These are phyloP conservation scores for Syngnathus typhle DNA, from an alignment of 2,113 vertebrate species.

Conservation along the genomic window DNA sequence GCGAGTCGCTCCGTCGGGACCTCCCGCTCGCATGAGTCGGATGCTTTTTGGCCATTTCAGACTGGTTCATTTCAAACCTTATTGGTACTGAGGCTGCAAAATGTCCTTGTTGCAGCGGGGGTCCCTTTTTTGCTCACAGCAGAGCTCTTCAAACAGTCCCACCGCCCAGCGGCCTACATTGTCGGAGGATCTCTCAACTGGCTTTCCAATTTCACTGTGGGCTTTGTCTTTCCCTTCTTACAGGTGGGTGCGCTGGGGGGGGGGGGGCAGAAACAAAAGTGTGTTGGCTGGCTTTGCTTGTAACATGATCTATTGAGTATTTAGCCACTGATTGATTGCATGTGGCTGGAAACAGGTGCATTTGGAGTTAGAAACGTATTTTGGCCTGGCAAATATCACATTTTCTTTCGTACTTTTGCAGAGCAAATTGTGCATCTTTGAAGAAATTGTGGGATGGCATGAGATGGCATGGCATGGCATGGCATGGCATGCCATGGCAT, in stretches of 20 bases:
- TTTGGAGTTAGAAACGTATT: too few species aligned
- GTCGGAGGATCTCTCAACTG: conserved; percentile 85
- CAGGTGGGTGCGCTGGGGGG: conserved; percentile 68
- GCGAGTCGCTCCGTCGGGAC: conserved; percentile 48
- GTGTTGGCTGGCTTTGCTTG: too few species aligned
- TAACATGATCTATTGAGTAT: too few species aligned
- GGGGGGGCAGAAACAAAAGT: too few species aligned
- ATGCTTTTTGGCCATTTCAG: not conserved
- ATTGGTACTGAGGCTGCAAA: not conserved
- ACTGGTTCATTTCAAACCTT: not conserved
- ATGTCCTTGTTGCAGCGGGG: conserved; percentile 63
- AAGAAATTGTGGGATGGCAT: too few species aligned
- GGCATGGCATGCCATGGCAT: too few species aligned
- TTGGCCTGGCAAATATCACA: too few species aligned
- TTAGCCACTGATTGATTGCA: too few species aligned
- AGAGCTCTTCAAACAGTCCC: conserved; percentile 84
- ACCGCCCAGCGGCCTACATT: conserved; percentile 81
- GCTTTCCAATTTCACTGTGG: conserved; percentile 87
- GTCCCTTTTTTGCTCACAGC: conserved; percentile 85
- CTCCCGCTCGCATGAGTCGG: not conserved
- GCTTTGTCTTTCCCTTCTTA: conserved; percentile 86
- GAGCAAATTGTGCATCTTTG: too few species aligned
- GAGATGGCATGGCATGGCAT: too few species aligned
- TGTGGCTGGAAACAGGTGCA: too few species aligned
- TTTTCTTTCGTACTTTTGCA: too few species aligned